phyloP scores from a whole-genome alignment of 2,113 vertebrate genomes.

The Pelvicachromis taeniatus region DNA sequence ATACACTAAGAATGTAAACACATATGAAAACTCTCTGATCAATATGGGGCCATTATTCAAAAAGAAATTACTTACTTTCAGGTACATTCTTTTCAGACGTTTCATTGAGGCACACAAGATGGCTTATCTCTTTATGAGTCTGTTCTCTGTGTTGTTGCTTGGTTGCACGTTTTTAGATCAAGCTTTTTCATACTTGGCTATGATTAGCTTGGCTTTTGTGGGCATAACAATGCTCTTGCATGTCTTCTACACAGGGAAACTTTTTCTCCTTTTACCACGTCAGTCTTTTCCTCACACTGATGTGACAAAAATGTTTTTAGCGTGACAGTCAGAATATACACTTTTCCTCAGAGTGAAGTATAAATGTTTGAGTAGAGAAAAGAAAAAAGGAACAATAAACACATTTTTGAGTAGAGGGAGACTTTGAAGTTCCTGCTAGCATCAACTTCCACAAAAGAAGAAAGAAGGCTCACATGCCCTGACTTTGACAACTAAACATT shows the following conservation, averaged over 20 bases:
- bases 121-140: not conserved
- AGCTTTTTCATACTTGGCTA: not conserved
- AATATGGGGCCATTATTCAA: not conserved
- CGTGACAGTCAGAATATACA: not conserved
- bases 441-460: not conserved
- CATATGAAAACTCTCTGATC: not conserved
- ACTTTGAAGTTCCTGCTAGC: not conserved
- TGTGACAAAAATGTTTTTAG: not conserved
- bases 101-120: not conserved
- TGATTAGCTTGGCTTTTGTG: not conserved
- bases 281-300: not conserved
- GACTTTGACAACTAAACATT: not conserved
- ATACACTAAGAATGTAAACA: not conserved
- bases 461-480: not conserved
- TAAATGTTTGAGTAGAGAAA: not conserved
- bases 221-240: not conserved
- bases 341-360: not conserved
- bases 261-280: not conserved
- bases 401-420: not conserved
- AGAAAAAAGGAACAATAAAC: not conserved
- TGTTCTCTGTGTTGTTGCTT: not conserved
- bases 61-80: not conserved
- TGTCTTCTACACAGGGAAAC: not conserved
- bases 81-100: not conserved
- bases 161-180: not conserved